Percentiles rank a stretch among this genome's conserved stretches.
These are phyloP conservation scores for Spilogale gracilis DNA, from an alignment of 2,113 vertebrate species.

Conservation along the genomic window DNA sequence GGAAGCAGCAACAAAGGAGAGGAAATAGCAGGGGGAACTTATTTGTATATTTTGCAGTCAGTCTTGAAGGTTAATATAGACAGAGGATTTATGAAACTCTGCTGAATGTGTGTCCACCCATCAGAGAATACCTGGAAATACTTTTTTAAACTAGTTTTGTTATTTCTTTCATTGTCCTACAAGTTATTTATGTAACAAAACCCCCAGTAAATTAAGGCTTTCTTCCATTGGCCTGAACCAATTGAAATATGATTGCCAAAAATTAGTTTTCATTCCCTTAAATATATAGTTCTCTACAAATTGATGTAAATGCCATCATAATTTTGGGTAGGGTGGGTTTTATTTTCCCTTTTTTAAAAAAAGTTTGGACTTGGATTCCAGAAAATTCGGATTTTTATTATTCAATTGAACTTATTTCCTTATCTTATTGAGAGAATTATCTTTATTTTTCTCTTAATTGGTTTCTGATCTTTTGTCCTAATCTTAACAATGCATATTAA, in stretches of 20 bases:
- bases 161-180: not conserved
- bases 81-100: constrained; percentile 24
- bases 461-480: not conserved
- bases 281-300: not conserved
- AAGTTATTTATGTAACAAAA: constrained; percentile 34
- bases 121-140: not conserved
- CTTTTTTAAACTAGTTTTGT: constrained; percentile 17
- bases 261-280: not conserved
- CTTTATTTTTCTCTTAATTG: constrained; percentile 28
- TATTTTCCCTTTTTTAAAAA: not conserved
- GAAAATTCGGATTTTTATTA: not conserved
- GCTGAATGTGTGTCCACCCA: not conserved
- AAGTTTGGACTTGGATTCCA: not conserved
- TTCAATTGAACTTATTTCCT: not conserved
- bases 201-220: not conserved
- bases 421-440: constrained; percentile 5
- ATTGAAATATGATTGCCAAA: not conserved
- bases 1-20: not conserved
- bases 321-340: not conserved
- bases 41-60: constrained; percentile 26
- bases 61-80: not conserved
- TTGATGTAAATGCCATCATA: not conserved
- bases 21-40: not conserved
- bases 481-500: constrained; percentile 7
- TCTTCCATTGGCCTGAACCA: constrained; percentile 1